Conservation (phyloP, 2,797 vertebrate genomes). For the Muscicapa striata region DNA sequence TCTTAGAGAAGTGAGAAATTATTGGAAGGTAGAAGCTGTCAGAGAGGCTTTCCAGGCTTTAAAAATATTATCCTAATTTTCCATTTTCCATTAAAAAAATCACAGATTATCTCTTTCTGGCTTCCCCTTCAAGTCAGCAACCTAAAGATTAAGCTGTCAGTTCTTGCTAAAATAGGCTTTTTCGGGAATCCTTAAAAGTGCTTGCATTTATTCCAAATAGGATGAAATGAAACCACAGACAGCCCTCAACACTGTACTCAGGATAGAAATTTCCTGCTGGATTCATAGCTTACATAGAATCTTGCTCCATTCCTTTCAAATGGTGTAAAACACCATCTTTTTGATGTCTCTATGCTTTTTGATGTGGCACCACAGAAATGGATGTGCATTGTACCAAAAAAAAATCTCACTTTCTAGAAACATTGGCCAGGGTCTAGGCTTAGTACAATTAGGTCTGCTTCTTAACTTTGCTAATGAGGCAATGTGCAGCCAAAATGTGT, state of each 20-base stretch:
- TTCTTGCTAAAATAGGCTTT: background rate
- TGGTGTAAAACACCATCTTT: background rate
- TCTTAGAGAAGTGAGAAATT: background rate
- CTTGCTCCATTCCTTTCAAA: background rate
- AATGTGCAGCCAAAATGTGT: background rate
- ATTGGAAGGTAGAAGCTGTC: background rate
- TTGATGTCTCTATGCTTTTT: background rate
- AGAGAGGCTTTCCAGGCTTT: background rate
- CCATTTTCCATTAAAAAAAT: slow-evolving; percentile 16
- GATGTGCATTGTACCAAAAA: background rate
- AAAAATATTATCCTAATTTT: slow-evolving; percentile 15
- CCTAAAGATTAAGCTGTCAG: background rate
- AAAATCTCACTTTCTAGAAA: background rate
- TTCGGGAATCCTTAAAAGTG: background rate
- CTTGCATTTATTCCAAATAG: background rate
- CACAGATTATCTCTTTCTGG: background rate
- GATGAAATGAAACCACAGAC: background rate
- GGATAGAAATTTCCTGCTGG: background rate
- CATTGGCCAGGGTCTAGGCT: background rate
- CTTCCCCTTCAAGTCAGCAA: background rate
- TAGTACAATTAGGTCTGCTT: background rate
- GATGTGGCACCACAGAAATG: background rate
- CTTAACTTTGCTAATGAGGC: background rate
- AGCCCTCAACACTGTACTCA: background rate
- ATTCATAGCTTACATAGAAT: background rate